Evolutionary conservation across 2,113 vertebrate species (phyloP), one percentile per base, ranked within the genome.

Genomic region (Noctilio leporinus): DNA sequence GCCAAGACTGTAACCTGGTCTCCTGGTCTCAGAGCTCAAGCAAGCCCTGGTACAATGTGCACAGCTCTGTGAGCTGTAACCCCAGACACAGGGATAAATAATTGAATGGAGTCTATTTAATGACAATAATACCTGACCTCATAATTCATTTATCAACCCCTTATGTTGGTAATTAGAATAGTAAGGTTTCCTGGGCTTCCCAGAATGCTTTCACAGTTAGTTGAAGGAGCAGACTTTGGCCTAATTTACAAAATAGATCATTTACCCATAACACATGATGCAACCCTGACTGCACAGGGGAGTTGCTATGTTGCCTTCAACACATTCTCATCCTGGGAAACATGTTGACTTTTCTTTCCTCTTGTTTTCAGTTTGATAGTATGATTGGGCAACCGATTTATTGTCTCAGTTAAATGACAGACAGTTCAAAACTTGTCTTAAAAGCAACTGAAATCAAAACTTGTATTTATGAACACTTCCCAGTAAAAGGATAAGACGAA

Each of bases 121-220:
- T 93, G 95, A 96, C 95, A 96, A 89, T 97, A 97, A 97, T 98
- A 98, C 96, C 96, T 53, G n/a, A 10, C n/a, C 84, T 87, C 43
- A 98, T 98, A 28, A 97, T 98, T 98, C 20, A 98, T 98, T 98
- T 96, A 98, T 95, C 72, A 96, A 83, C 77, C 86, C 20, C 86
- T 96, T 97, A 83, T 97, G 97, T 96, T 96, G 95, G 96, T 98
- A 98, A 98, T 98, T 98, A 97, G 97, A 97, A 98, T 98, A 98
- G 97, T 97, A 98, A 97, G 85, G 97, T 97, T 97, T 94, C 96
- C 77, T 80, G 96, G 96, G 96, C 97, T 98, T 97, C 97, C 97
- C 97, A 98, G 82, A 94, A 96, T 62, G 84, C 82, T 97, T 98
- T 98, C 97, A 97, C 97, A 97, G 97, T 96, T 97, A 97, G 94